Conservation (phyloP, 2,888 invertebrate genomes). For the Carpatolechia fugitivella region DNA sequence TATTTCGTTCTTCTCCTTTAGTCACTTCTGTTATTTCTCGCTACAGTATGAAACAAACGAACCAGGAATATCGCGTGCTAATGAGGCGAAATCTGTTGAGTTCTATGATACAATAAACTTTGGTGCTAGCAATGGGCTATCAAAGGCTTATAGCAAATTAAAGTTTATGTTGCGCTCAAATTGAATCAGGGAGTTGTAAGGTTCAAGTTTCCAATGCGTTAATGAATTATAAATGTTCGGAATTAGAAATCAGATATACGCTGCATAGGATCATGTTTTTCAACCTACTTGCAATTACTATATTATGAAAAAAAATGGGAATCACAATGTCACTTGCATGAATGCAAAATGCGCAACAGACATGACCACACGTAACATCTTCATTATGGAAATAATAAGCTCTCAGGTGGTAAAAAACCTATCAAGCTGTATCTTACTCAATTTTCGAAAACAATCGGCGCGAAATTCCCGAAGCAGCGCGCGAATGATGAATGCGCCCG, state of each 20-base stretch:
- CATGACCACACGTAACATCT: neutral
- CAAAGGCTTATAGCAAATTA: constrained; percentile 3
- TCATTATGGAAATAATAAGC: neutral
- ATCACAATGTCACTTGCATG: no score
- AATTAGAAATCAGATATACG: neutral
- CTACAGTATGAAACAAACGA: no score
- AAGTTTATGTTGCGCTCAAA: constrained; percentile 2
- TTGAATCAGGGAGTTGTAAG: neutral
- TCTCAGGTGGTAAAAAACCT: constrained; percentile 3
- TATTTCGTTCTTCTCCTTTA: no score
- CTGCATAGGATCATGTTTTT: neutral
- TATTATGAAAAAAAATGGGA: no score
- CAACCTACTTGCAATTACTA: no score
- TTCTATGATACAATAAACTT: constrained; percentile 15
- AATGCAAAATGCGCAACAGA: neutral
- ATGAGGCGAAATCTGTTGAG: constrained; percentile 46
- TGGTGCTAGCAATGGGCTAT: constrained; percentile 2
- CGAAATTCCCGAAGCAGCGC: constrained; percentile 20
- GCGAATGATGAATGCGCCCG: constrained; percentile 52
- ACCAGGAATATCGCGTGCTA: constrained; percentile 39
- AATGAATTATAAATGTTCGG: neutral
- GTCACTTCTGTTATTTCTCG: no score
- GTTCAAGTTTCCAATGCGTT: neutral
- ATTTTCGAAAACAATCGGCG: constrained; percentile 26
- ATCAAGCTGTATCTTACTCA: constrained; percentile 5